Percentiles rank a stretch among this genome's conserved stretches.
phyloP scores from a whole-genome alignment of 2,113 vertebrate genomes.

The human (Homo sapiens) region GRCh38 chr4:66888001-66888500 shows the following conservation, averaged over 20 bases:
- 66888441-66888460: neutral
- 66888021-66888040: neutral
- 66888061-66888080: neutral
- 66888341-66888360: neutral
- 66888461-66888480: neutral
- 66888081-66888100: neutral
- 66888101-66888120: neutral
- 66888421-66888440: neutral
- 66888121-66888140: neutral
- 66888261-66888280: neutral
- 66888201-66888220: neutral
- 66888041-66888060: neutral
- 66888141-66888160: neutral
- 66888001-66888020: neutral
- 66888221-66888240: neutral
- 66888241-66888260: neutral
- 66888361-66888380: neutral
- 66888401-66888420: neutral
- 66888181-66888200: neutral
- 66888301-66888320: accelerated
- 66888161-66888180: neutral
- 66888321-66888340: neutral
- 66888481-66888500: neutral
- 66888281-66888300: neutral
- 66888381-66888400: neutral